Evolutionary conservation across 1,140 invertebrate species (phyloP).

Genomic region (Neodiprion lecontei): DNA sequence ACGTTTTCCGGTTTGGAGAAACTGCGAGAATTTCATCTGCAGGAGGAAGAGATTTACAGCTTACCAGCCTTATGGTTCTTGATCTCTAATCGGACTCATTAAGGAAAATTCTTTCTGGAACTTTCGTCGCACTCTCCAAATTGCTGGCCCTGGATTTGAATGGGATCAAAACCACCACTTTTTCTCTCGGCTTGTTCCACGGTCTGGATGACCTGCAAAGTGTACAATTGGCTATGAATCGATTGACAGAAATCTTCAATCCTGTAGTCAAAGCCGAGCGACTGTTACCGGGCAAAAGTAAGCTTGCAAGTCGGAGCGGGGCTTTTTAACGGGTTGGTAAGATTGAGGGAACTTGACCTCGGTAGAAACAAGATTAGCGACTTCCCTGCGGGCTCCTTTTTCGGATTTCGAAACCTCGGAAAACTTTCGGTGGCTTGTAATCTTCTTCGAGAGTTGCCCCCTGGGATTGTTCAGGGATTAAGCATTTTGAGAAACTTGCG

Average conservation of each 20-base stretch:
- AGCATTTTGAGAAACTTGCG: not conserved
- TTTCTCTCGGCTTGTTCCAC: not conserved
- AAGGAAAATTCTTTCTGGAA: not conserved
- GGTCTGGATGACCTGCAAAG: not conserved
- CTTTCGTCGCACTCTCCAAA: not conserved
- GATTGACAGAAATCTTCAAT: not conserved
- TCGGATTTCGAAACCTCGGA: not conserved
- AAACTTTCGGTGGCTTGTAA: not conserved
- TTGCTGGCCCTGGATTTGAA: not conserved
- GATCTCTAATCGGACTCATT: not conserved
- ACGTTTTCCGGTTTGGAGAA: not conserved
- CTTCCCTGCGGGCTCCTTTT: not conserved
- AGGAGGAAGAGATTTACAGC: not conserved
- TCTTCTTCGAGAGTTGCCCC: not conserved
- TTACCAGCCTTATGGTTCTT: not conserved
- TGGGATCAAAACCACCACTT: not conserved
- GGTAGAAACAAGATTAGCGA: not conserved
- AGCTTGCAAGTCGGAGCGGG: not conserved
- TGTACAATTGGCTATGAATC: not conserved
- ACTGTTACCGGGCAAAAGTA: not conserved
- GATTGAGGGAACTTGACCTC: not conserved
- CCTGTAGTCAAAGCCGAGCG: not conserved
- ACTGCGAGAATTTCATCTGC: not conserved
- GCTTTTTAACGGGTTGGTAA: not conserved
- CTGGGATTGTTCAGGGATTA: not conserved